phyloP scores from a whole-genome alignment of 2,888 invertebrate genomes.

The Chouioia cunea region DNA sequence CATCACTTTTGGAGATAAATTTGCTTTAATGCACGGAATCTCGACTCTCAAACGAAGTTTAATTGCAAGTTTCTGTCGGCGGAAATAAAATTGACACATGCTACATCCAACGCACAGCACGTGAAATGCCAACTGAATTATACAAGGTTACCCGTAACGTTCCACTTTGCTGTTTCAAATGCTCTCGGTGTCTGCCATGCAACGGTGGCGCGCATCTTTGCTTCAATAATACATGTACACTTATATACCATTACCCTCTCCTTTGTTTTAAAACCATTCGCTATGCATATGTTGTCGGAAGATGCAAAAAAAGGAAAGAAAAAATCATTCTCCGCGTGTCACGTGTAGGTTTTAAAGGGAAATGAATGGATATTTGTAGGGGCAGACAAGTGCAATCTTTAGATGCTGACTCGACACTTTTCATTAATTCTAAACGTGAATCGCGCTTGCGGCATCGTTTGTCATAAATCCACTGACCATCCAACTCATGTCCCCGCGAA shows the following conservation, averaged over 20 bases:
- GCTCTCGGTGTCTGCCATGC: not conserved
- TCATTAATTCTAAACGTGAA: not conserved
- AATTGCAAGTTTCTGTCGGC: too few relatives aligned
- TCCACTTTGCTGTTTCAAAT: not conserved
- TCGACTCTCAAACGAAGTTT: too few relatives aligned
- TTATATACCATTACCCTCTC: too few relatives aligned
- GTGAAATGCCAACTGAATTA: conserved; percentile 34
- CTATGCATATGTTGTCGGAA: not conserved
- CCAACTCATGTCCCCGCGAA: conserved; percentile 28
- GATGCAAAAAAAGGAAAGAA: conserved; percentile 8
- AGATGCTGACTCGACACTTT: conserved; percentile 36
- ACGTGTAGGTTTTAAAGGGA: conserved; percentile 24
- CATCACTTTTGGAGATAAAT: too few relatives aligned
- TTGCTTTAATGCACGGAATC: too few relatives aligned
- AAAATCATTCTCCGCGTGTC: not conserved
- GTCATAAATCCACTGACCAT: conserved; percentile 19
- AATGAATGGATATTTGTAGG: conserved; percentile 31
- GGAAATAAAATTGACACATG: too few relatives aligned
- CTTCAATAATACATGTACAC: too few relatives aligned
- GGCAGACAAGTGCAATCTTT: conserved; percentile 16
- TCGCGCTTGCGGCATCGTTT: conserved; percentile 22
- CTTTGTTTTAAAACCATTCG: conserved; percentile 25
- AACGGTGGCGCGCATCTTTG: not conserved
- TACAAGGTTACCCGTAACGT: conserved; percentile 28
- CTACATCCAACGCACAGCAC: not conserved